Evolutionary conservation across 2,888 invertebrate genomes (phyloP).

Genomic region (Spodoptera exigua): DNA sequence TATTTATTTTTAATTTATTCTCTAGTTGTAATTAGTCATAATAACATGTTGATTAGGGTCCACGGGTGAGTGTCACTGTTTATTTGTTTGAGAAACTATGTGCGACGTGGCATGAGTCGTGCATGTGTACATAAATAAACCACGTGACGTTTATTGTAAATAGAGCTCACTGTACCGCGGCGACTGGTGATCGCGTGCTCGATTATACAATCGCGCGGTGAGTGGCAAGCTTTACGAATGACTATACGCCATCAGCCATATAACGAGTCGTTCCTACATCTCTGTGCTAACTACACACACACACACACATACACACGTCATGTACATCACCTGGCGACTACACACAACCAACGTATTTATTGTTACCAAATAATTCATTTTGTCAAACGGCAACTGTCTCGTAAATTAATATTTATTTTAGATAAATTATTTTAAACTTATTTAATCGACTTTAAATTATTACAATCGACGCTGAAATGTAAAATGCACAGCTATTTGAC

Average conservation of each 20-base stretch:
- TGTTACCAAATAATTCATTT: constrained; percentile 78
- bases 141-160: constrained; percentile 59
- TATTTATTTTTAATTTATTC: constrained; percentile 67
- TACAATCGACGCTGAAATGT: constrained; percentile 16
- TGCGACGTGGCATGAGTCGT: constrained; percentile 40
- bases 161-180: constrained; percentile 36
- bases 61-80: constrained; percentile 65
- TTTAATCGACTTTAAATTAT: constrained; percentile 50
- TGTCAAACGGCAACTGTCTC: constrained; percentile 48
- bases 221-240: constrained; percentile 43
- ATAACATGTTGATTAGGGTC: constrained; percentile 50
- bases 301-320: too few relatives aligned
- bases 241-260: constrained; percentile 58
- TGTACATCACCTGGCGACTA: constrained; percentile 27
- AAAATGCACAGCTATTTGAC: constrained; percentile 19
- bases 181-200: constrained; percentile 35
- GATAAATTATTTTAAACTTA: constrained; percentile 47
- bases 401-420: constrained; percentile 54
- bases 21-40: constrained; percentile 55
- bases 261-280: constrained; percentile 53
- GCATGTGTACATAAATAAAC: constrained; percentile 54
- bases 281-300: constrained; percentile 19
- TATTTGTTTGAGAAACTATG: constrained; percentile 54
- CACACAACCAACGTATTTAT: constrained; percentile 66
- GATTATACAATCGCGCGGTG: constrained; percentile 50